These are phyloP conservation scores for Mus pahari DNA, from an alignment of 2,113 vertebrate genomes.

Conservation along the genomic window DNA sequence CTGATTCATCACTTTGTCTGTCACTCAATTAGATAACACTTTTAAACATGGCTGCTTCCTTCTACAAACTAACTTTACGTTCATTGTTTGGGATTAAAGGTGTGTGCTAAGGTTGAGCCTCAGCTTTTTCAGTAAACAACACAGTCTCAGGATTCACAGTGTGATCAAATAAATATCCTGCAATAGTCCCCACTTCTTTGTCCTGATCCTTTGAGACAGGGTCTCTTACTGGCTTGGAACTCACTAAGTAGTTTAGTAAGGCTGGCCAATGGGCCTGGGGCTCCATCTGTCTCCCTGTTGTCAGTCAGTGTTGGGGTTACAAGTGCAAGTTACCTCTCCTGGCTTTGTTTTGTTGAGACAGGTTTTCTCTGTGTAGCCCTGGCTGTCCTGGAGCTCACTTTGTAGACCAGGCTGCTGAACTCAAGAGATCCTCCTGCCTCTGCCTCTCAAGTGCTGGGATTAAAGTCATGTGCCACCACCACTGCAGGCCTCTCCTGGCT, in stretches of 20 bases:
- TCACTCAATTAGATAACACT: too few species aligned
- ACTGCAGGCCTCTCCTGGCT: not conserved
- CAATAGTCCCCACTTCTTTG: not conserved
- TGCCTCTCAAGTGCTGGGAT: not conserved
- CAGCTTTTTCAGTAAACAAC: too few species aligned
- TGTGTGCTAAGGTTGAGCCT: too few species aligned
- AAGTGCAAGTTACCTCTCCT: not conserved
- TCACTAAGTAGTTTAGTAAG: not conserved
- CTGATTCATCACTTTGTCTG: too few species aligned
- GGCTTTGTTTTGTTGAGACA: not conserved
- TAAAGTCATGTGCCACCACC: rapidly evolving
- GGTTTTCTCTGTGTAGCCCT: not conserved
- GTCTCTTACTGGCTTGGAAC: not conserved
- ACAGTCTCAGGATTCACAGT: too few species aligned
- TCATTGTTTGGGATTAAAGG: too few species aligned
- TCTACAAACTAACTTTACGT: too few species aligned
- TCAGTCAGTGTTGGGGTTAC: too few species aligned
- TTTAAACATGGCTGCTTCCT: too few species aligned
- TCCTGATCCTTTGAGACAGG: not conserved
- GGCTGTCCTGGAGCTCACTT: not conserved
- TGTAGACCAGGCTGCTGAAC: too few species aligned
- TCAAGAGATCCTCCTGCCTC: not conserved
- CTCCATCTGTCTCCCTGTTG: too few species aligned
- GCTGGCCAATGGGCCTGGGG: not conserved
- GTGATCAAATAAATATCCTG: too few species aligned